Percentiles rank a stretch among this genome's conserved stretches.
Conservation (phyloP, 2,888 invertebrate species). For the Deroplatys truncata region DNA sequence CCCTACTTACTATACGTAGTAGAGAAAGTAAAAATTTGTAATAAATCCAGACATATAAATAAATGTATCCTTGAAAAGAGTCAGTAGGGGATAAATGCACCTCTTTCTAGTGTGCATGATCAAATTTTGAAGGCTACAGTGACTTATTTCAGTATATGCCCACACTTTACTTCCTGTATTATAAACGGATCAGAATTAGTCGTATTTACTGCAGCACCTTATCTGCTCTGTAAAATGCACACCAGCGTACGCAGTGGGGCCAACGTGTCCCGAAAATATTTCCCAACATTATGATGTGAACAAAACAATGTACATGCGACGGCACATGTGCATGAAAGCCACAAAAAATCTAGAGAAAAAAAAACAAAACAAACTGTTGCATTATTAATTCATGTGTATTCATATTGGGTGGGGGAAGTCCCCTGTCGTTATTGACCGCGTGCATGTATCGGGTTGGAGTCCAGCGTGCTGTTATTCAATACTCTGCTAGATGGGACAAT, state of each 20-base stretch:
- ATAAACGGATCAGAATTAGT: too few relatives aligned
- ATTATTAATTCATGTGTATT: slow-evolving; percentile 2
- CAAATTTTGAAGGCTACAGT: too few relatives aligned
- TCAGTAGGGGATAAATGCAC: too few relatives aligned
- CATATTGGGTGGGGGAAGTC: not conserved
- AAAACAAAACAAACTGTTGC: not conserved
- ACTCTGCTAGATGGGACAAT: not conserved
- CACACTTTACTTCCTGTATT: too few relatives aligned
- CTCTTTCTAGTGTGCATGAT: too few relatives aligned
- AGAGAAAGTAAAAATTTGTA: too few relatives aligned
- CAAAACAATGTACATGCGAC: not conserved
- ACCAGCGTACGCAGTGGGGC: not conserved
- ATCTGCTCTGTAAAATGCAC: not conserved
- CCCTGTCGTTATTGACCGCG: not conserved
- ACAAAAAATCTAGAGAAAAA: too few relatives aligned
- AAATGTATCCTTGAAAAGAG: too few relatives aligned
- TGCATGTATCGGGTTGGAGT: not conserved
- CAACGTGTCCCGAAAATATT: not conserved
- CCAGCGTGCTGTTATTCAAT: not conserved
- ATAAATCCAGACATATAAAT: too few relatives aligned
- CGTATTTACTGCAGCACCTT: not conserved
- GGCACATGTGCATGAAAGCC: not conserved
- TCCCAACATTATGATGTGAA: not conserved
- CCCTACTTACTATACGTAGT: too few relatives aligned
- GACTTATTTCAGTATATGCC: too few relatives aligned